Conservation (phyloP, 2,888 invertebrate genomes). For the Arctia plantaginis region DNA sequence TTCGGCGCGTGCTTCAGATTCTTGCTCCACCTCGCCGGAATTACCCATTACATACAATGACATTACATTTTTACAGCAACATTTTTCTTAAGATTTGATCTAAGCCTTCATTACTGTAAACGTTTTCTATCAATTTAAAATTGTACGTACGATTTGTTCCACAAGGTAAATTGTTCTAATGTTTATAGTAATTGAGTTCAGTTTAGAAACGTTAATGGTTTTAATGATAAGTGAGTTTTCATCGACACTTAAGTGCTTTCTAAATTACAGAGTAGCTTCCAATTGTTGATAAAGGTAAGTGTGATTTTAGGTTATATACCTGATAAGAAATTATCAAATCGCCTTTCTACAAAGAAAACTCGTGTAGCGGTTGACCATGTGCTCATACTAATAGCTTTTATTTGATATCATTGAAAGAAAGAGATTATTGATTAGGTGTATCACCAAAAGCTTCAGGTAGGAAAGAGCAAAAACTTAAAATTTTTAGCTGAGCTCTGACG, state of each 20-base stretch:
- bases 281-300: slow-evolving; percentile 39
- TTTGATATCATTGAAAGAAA: slow-evolving; percentile 10
- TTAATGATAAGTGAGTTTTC: slow-evolving; percentile 47
- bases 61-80: slow-evolving; percentile 77
- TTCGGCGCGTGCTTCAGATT: slow-evolving; percentile 83
- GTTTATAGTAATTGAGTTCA: slow-evolving; percentile 59
- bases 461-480: slow-evolving; percentile 28
- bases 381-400: slow-evolving; percentile 7
- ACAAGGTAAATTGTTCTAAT: slow-evolving; percentile 61
- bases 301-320: slow-evolving; percentile 23
- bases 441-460: slow-evolving; percentile 32
- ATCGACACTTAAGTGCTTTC: slow-evolving; percentile 48
- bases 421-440: slow-evolving; percentile 35
- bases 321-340: slow-evolving; percentile 31
- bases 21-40: slow-evolving; percentile 70
- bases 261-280: slow-evolving; percentile 37
- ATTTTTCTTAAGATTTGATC: slow-evolving; percentile 68
- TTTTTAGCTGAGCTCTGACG: slow-evolving; percentile 36
- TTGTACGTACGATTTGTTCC: slow-evolving; percentile 75
- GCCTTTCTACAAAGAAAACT: slow-evolving; percentile 10
- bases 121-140: slow-evolving; percentile 75
- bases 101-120: slow-evolving; percentile 80
- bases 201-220: slow-evolving; percentile 41
- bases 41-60: slow-evolving; percentile 84
- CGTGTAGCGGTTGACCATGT: slow-evolving; percentile 1